Base-by-base conservation (phyloP, 2,113 vertebrate genomes). In the Recurvirostra avosetta region DNA sequence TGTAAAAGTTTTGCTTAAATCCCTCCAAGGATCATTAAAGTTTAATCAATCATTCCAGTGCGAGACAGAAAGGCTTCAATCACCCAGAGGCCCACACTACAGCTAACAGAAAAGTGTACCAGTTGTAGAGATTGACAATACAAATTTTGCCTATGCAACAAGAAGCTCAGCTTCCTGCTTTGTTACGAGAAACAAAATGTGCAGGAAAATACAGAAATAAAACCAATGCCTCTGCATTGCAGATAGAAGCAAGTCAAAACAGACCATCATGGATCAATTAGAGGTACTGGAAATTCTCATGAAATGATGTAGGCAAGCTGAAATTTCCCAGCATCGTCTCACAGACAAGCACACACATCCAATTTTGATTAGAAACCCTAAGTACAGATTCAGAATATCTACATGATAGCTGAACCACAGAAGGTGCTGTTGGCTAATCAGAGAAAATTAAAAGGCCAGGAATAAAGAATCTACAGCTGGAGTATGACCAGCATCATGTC, bases 241-340 rank as follows among this genome's bases (percentile, higher is more conserved):
- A 84, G 75, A 90, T 17, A 90, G 53, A 87, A 90, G 47, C 41
- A 59, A 95, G 67, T 85, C 77, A 88, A 87, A 96, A 83, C 10
- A 94, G 79, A 77, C 68, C 91, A 97, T 95, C 94, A 63, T 91
- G 92, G 90, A 94, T 94, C 74, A 96, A 95, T 95, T 95, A 92
- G 82, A 58, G 70, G 88, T 53, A 94, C 94, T 93, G 92, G 86
- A 78, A 97, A 94, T 93, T 95, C 93, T 90, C 92, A 95, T 18
- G 58, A 95, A 84, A 86, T 86, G 16, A 94, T 38, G 82, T 49
- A 75, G 82, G 41, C 89, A 73, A 68, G 96, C 71, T 96, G 83
- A 97, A 85, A 92, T 91, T 96, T 95, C 52, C 92, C 94, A 95
- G 93, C 50, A 47, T 67, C 38, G 0, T 77, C 86, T 88, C 92